These are phyloP conservation scores for Alca torda DNA, from an alignment of 2,797 vertebrate genomes.

Conservation along the genomic window DNA sequence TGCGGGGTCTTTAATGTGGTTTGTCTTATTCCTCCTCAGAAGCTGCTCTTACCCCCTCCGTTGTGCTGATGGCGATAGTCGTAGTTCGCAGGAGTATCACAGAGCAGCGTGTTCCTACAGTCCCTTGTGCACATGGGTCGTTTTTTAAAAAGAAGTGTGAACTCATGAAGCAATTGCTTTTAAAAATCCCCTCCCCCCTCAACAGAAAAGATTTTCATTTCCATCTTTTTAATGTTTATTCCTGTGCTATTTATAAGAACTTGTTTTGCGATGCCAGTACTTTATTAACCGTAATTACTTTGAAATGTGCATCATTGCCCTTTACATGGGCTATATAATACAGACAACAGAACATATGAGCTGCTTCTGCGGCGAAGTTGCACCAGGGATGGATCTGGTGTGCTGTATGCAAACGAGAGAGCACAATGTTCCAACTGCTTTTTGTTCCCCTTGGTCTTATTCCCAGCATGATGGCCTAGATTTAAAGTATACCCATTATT, in stretches of 20 bases:
- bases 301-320: slow-evolving; percentile 5
- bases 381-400: background rate
- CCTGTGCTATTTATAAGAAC: background rate
- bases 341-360: background rate
- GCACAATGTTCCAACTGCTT: background rate
- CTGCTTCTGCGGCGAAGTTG: background rate
- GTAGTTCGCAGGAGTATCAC: background rate
- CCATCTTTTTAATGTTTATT: background rate
- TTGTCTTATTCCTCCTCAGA: background rate
- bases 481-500: background rate
- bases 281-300: slow-evolving; percentile 36
- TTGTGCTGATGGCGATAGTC: background rate
- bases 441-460: background rate
- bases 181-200: background rate
- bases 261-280: background rate
- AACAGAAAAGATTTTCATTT: background rate
- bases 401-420: background rate
- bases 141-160: background rate
- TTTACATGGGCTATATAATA: background rate
- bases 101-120: accelerated
- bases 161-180: background rate
- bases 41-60: background rate
- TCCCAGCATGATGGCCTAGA: background rate
- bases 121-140: background rate
- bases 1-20: background rate